Percentiles rank a stretch among this genome's conserved stretches.
Conservation (phyloP, 2,797 vertebrate species). For the Ctenopoma kingsleyae region DNA sequence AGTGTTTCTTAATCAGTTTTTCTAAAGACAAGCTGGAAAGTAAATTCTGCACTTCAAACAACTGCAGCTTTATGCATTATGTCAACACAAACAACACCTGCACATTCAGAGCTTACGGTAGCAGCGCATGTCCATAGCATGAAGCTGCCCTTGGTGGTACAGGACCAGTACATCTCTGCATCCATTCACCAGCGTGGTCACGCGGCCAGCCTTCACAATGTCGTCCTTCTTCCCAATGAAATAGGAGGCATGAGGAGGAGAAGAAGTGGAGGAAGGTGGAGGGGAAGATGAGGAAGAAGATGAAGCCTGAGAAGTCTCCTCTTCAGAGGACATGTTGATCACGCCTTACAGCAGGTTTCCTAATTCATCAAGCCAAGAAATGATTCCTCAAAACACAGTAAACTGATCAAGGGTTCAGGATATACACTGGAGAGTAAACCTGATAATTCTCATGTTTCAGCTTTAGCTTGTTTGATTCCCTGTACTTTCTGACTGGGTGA, state of each 20-base stretch:
- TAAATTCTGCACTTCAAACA: neutral
- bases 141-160: constrained; percentile 86
- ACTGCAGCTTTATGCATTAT: neutral
- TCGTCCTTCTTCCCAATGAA: constrained; percentile 83
- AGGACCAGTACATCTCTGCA: constrained; percentile 91
- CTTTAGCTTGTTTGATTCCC: neutral
- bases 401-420: too few relatives aligned
- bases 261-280: constrained; percentile 5
- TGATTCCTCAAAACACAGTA: too few relatives aligned
- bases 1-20: neutral
- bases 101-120: constrained; percentile 88
- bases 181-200: constrained; percentile 84
- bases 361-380: neutral
- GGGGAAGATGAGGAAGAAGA: constrained; percentile 22
- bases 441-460: neutral
- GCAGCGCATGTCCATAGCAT: constrained; percentile 92
- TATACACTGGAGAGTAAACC: neutral
- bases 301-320: constrained; percentile 48
- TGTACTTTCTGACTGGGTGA: neutral
- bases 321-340: constrained; percentile 68
- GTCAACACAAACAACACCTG: constrained; percentile 4
- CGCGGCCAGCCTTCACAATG: constrained; percentile 82
- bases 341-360: constrained; percentile 23
- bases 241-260: constrained; percentile 44
- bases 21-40: neutral